A percentile compares a stretch with the other conserved stretches of the same genome.
Evolutionary conservation across 2,888 invertebrate species (phyloP).

Genomic region (Plutella xylostella): DNA sequence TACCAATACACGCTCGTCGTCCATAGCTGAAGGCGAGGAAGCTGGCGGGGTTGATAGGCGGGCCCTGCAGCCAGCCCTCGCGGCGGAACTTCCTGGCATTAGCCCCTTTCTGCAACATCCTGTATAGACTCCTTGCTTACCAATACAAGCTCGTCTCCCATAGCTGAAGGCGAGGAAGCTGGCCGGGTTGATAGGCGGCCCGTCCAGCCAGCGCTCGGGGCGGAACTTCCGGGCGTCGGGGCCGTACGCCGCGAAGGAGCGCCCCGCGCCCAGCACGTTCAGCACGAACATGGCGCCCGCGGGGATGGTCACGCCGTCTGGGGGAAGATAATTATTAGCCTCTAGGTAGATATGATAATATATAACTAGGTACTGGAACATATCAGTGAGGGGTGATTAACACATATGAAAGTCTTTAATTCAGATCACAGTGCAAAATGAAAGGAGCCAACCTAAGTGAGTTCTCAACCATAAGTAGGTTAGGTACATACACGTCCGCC

Average conservation of each 20-base stretch:
- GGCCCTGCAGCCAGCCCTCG: conserved; percentile 28
- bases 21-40: conserved; percentile 31
- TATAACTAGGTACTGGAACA: background rate
- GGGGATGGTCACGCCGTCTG: conserved; percentile 25
- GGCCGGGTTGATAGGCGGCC: conserved; percentile 23
- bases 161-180: conserved; percentile 30
- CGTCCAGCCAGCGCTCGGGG: conserved; percentile 30
- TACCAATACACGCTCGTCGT: conserved; percentile 32
- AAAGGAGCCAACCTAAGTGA: no score
- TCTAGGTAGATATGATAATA: background rate
- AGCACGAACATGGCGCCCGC: conserved; percentile 20
- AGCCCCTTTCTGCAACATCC: no score
- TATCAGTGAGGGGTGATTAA: background rate
- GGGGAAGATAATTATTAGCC: background rate
- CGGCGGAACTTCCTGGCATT: conserved; percentile 30
- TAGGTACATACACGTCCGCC: no score
- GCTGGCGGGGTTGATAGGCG: conserved; percentile 23
- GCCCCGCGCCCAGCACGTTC: conserved; percentile 26
- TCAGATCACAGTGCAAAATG: background rate
- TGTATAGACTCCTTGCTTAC: no score
- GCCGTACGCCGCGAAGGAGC: conserved; percentile 50
- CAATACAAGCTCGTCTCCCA: conserved; percentile 31
- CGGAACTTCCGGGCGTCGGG: conserved; percentile 27
- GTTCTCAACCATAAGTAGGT: no score
- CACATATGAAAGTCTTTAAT: background rate